Conservation (phyloP, 2,113 vertebrate genomes). For the Cavia aperea region DNA sequence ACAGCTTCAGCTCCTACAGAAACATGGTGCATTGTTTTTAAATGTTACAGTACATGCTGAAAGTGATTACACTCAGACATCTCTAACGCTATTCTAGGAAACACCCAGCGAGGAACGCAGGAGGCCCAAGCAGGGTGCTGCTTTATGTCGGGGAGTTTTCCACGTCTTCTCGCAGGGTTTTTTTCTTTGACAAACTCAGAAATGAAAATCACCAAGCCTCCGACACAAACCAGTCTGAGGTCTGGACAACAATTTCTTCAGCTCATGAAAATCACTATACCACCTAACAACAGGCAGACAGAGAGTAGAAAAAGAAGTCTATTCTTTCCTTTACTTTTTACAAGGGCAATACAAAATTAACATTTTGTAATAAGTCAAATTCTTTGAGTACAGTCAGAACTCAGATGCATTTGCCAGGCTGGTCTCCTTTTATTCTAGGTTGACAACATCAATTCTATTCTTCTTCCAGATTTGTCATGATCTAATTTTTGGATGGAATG, state of each 20-base stretch:
- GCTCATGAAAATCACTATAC: not conserved
- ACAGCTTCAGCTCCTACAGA: not conserved
- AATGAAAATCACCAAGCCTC: constrained; percentile 33
- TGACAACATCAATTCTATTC: not conserved
- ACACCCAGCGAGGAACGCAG: not conserved
- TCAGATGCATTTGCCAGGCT: not conserved
- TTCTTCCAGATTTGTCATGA: not conserved
- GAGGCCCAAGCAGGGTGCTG: not conserved
- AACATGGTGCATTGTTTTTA: not conserved
- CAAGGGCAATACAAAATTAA: not conserved
- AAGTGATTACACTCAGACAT: not conserved
- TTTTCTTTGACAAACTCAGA: constrained; percentile 13
- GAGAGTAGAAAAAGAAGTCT: not conserved
- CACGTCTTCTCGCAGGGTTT: not conserved
- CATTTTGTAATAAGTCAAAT: not conserved
- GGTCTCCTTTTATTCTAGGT: not conserved
- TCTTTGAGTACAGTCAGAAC: not conserved
- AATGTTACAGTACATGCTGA: not conserved
- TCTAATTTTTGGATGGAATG: not conserved
- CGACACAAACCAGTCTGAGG: not conserved
- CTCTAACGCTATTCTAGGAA: not conserved
- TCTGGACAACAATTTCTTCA: not conserved
- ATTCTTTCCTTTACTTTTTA: not conserved
- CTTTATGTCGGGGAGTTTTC: not conserved
- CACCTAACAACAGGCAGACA: not conserved